phyloP scores from a whole-genome alignment of 2,113 vertebrate species.

The Paedocypris sp. region DNA sequence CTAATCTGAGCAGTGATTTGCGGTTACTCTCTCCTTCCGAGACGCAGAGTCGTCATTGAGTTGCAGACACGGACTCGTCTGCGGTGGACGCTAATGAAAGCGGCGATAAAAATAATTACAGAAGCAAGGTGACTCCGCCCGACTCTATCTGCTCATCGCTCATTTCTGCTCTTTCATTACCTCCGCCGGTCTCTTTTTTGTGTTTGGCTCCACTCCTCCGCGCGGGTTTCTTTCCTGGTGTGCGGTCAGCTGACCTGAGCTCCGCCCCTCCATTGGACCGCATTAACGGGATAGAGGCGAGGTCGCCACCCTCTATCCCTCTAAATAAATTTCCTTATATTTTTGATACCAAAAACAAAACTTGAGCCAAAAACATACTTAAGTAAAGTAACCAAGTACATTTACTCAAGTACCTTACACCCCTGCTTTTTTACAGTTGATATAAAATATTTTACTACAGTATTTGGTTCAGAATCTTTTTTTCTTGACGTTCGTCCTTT shows the following conservation, averaged over 20 bases:
- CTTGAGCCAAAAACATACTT: too few species aligned
- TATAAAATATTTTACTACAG: too few species aligned
- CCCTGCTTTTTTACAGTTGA: too few species aligned
- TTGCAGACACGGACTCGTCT: not conserved
- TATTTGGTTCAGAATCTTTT: too few species aligned
- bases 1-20: too few species aligned
- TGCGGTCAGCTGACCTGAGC: conserved; percentile 17
- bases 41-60: not conserved
- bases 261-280: conserved; percentile 42
- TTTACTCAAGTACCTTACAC: too few species aligned
- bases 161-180: not conserved
- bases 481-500: too few species aligned
- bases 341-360: too few species aligned
- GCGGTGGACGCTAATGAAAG: conserved; percentile 10
- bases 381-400: too few species aligned
- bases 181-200: not conserved
- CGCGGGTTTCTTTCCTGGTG: not conserved
- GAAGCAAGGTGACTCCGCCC: conserved; percentile 29
- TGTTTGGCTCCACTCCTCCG: too few species aligned
- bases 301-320: conserved; percentile 35
- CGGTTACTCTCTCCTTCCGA: too few species aligned
- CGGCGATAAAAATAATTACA: conserved; percentile 30
- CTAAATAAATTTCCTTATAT: too few species aligned
- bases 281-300: conserved; percentile 40
- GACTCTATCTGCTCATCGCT: not conserved